Base-by-base conservation (phyloP, 2,113 vertebrate genomes). In the Psephotus haematonotus region DNA sequence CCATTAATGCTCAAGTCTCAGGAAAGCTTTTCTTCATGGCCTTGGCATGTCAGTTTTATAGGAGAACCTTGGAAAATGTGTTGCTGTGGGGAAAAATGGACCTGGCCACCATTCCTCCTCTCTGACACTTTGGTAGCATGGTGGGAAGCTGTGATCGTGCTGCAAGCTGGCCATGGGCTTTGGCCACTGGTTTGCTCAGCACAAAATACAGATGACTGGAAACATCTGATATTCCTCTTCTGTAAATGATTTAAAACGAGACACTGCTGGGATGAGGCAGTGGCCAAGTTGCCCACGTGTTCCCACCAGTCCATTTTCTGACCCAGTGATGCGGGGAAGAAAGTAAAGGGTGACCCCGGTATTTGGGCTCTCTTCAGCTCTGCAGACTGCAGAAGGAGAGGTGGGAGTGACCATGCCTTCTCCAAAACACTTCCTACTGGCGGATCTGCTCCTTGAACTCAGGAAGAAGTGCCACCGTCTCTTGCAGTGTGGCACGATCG, bases 1-100 rank as follows among this genome's bases (percentile, higher is more conserved):
- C 92, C 76, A 13, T 84, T 88, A 86, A 83, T 86, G 25, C 69
- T 57, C 24, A 43, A 75, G 65, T 64, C 60, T 86, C n/a, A 49
- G 95, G 90, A 92, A 96, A 91, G 80, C 53, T 81, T 63, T 89
- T 77, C 78, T 78, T 67, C 88, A 70, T 17, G 64, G 35, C 60
- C 76, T 90, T 93, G 95, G 93, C 31, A 0, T 2, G 5, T 44
- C 0, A 0, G 22, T 78, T 96, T 84, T 89, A 52, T 62, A 72
- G 69, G 35, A 83, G 47, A 94, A 50, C 80, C 39, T 94, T 94
- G 95, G 95, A 96, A 97, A 97, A 94, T 90, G n/a, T 94, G 95
- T 94, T 83, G 49, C 90, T 81, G 78, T 88, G 80, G 62, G 81
- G 47, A 91, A 88, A 75, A 95, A 93, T 6, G 44, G 70, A 57